phyloP scores from a whole-genome alignment of 2,888 invertebrate species.

The Digitonthophagus gazella region DNA sequence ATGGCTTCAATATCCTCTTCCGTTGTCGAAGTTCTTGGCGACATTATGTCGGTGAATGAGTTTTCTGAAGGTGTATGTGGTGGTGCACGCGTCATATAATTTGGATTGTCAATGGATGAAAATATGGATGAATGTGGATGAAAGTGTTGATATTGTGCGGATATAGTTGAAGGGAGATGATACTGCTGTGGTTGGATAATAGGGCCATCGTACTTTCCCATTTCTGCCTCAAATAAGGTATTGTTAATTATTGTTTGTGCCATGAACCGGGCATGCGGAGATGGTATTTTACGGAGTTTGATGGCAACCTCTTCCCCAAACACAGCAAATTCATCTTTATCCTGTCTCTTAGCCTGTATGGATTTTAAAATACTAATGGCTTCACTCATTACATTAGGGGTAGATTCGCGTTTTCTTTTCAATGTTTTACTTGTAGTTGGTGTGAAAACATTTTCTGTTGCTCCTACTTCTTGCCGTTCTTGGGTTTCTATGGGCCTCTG shows the following conservation, averaged over 20 bases:
- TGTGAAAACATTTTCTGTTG: background rate
- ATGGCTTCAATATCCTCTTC: no score
- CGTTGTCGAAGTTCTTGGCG: no score
- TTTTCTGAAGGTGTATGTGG: no score
- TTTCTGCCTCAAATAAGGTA: background rate
- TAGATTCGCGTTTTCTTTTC: constrained; percentile 9
- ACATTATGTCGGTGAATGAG: no score
- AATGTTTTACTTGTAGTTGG: background rate
- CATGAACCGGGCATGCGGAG: background rate
- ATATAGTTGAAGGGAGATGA: background rate
- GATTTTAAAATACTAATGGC: background rate
- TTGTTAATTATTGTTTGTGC: background rate
- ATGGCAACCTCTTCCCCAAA: background rate
- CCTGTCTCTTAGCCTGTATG: background rate
- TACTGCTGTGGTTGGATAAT: background rate
- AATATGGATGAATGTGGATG: no score
- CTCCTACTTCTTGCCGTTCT: background rate
- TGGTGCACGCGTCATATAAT: no score
- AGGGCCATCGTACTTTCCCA: constrained; percentile 4
- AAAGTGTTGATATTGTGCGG: no score
- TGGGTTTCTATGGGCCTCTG: background rate
- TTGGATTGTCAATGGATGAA: no score
- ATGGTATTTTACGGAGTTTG: background rate
- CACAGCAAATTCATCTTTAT: constrained; percentile 1
- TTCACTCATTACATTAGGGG: background rate